Base-by-base conservation (phyloP, 2,797 vertebrate genomes). In the Chanos chanos region DNA sequence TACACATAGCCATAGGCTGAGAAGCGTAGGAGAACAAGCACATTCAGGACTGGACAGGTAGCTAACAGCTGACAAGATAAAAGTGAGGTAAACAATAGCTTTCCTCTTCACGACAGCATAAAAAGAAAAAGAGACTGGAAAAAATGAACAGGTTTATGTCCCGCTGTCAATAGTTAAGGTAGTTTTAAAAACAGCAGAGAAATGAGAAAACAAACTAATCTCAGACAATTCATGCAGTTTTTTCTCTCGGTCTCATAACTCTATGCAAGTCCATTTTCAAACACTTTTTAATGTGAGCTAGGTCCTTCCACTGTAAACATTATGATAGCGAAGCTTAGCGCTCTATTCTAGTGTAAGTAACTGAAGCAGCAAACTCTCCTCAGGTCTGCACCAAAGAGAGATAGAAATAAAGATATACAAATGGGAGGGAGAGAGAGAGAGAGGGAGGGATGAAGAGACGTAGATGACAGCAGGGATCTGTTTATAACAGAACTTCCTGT, bases 271-370 rank as follows among this genome's bases (percentile, higher is more conserved):
- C n/a, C n/a, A n/a, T n/a, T n/a, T n/a, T n/a, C n/a, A n/a, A n/a
- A n/a, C n/a, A n/a, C n/a, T n/a, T n/a, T n/a, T n/a, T n/a, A n/a
- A n/a, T n/a, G n/a, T n/a, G n/a, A n/a, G n/a, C n/a, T n/a, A 81
- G 78, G 81, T 78, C 77, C 71, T 78, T 75, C 65, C 64, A 71
- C 74, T 87, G 86, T 86, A 88, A 89, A 88, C 87, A 83, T 80
- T 66, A 69, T 85, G 81, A 74, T 73, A 73, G 75, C 70, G 70
- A 60, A 53, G 48, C 58, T 72, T 80, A 55, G 72, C 60, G 16
- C 15, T 76, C 70, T 18, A 53, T 37, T 12, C 69, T 71, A 61
- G 18, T 58, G 9, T 56, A 77, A 78, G 73, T 54, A 69, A 73
- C 84, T 70, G 72, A 77, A 87, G 86, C 84, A 89, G 83, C 86